Conservation (phyloP, 2,797 vertebrate species). For the Podargus strigoides region DNA sequence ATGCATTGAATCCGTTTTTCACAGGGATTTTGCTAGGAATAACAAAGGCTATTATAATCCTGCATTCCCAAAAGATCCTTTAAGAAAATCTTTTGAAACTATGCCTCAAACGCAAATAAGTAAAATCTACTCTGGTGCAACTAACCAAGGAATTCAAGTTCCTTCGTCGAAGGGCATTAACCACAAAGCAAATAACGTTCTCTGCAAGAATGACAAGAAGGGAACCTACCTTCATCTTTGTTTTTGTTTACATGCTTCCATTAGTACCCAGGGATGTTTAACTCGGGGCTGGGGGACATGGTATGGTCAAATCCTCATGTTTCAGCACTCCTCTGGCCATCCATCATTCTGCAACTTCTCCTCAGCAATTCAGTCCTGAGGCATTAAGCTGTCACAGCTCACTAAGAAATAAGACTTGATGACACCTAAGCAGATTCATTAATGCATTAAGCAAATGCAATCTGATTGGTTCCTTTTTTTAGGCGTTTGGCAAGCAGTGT, state of each 20-base stretch:
- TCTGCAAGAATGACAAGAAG: background rate
- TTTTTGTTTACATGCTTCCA: background rate
- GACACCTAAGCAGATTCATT: conserved; percentile 51
- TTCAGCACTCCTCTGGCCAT: background rate
- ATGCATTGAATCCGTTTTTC: background rate
- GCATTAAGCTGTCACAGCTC: background rate
- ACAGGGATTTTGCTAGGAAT: background rate
- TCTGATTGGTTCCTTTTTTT: conserved; percentile 47
- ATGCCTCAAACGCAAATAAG: background rate
- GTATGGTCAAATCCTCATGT: background rate
- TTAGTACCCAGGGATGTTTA: background rate
- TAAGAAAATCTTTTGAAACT: background rate
- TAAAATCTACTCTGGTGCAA: background rate
- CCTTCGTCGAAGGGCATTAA: background rate
- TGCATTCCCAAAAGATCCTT: background rate
- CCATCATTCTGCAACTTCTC: background rate
- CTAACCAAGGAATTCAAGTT: background rate
- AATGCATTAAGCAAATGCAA: conserved; percentile 9
- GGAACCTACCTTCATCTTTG: conserved; percentile 24
- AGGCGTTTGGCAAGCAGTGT: background rate
- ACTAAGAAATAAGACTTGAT: conserved; percentile 17
- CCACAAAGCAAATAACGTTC: background rate
- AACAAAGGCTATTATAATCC: background rate
- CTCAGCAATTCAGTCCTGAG: background rate
- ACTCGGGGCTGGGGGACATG: background rate